phyloP scores from a whole-genome alignment of 2,797 vertebrate species.

The Phaenicophaeus curvirostris region DNA sequence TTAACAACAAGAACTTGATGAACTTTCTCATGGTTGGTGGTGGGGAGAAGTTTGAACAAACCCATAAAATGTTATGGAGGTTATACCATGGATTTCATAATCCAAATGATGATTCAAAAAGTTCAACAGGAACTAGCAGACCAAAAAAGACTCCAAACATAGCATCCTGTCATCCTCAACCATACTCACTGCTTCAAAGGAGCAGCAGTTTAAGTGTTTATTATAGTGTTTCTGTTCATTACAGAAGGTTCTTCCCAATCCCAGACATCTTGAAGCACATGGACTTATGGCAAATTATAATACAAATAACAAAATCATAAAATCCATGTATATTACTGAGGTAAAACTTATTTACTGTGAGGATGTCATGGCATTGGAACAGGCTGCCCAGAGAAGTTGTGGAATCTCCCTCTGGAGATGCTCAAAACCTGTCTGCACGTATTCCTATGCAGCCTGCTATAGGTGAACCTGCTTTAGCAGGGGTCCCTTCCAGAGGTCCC shows the following conservation, averaged over 20 bases:
- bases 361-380: too few species aligned
- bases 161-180: neutral
- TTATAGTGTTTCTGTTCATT: neutral
- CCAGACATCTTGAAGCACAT: neutral
- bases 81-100: neutral
- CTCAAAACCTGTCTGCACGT: too few species aligned
- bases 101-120: neutral
- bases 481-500: too few species aligned
- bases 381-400: too few species aligned
- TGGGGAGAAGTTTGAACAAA: neutral
- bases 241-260: neutral
- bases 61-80: fast-evolving
- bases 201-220: neutral
- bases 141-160: neutral
- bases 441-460: too few species aligned
- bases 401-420: too few species aligned
- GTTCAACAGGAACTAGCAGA: neutral
- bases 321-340: neutral
- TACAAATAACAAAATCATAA: neutral
- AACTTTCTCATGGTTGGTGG: neutral
- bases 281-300: neutral
- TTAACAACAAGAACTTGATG: neutral
- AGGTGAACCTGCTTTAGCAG: too few species aligned
- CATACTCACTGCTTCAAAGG: neutral
- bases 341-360: too few species aligned